Conservation (phyloP, 2,888 invertebrate species). For the Hemistola chrysoprasaria region DNA sequence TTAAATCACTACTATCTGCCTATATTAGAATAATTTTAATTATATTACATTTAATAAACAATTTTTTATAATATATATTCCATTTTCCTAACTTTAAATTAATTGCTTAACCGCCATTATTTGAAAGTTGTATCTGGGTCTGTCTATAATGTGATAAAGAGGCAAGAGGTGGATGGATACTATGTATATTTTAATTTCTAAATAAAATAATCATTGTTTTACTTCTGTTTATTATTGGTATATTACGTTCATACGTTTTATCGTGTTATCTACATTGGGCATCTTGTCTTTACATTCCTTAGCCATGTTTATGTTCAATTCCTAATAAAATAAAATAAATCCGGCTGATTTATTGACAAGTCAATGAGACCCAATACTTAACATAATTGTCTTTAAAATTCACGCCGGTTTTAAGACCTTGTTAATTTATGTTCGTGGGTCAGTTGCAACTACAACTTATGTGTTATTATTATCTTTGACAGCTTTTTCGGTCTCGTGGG, state of each 20-base stretch:
- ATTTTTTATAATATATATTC: too few species aligned
- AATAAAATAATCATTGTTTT: too few species aligned
- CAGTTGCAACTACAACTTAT: constrained; percentile 3
- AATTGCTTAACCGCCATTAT: too few species aligned
- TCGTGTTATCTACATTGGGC: not conserved
- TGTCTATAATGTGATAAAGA: too few species aligned
- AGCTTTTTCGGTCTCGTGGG: constrained; percentile 1
- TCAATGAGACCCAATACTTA: not conserved
- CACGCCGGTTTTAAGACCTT: constrained; percentile 3
- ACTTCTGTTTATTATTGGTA: too few species aligned
- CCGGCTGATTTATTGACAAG: constrained; percentile 10
- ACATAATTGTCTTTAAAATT: constrained; percentile 13
- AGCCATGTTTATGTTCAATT: constrained; percentile 12
- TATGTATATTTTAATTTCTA: too few species aligned
- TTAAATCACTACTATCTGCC: too few species aligned
- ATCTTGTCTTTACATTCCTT: constrained; percentile 8
- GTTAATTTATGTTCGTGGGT: not conserved
- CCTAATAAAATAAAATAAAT: constrained; percentile 14
- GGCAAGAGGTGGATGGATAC: too few species aligned
- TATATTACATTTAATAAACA: too few species aligned
- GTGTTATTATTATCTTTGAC: constrained; percentile 6
- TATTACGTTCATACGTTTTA: not conserved
- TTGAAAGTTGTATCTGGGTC: too few species aligned
- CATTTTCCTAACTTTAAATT: too few species aligned
- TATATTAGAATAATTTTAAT: too few species aligned